These are phyloP conservation scores for Heliconius congener DNA, from an alignment of 1,140 invertebrate genomes.

Conservation along the genomic window DNA sequence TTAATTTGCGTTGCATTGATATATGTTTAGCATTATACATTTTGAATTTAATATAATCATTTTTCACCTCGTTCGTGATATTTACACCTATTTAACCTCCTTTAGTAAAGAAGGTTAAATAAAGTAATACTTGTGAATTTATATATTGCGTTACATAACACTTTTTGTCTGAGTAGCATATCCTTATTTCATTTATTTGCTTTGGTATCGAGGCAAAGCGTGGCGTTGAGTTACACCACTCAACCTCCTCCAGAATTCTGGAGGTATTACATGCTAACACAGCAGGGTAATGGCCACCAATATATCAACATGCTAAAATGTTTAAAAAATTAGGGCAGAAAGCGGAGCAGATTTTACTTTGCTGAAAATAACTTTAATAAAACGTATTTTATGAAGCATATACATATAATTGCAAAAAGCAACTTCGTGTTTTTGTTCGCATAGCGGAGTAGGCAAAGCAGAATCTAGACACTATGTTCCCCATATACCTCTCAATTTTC, in stretches of 20 bases:
- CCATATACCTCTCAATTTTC: background rate
- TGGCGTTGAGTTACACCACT: background rate
- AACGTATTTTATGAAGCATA: no score
- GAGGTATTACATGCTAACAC: background rate
- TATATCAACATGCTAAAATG: no score
- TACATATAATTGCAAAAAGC: no score
- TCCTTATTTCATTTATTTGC: background rate
- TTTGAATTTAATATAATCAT: background rate
- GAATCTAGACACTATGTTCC: no score
- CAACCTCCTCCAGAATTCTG: background rate
- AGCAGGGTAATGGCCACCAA: no score
- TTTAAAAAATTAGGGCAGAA: no score
- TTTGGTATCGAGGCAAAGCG: background rate
- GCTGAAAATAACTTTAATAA: no score
- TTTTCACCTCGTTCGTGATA: background rate
- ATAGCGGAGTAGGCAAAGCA: background rate
- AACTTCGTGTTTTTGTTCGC: no score
- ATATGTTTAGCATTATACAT: background rate
- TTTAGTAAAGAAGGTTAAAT: background rate
- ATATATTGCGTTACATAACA: background rate
- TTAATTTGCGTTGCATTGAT: background rate
- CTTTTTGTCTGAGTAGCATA: no score
- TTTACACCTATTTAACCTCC: slow-evolving; percentile 8
- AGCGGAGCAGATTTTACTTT: no score
- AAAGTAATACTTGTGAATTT: background rate